These are phyloP conservation scores for Aleiodes alternator DNA, from an alignment of 2,888 invertebrate species.

Conservation along the genomic window DNA sequence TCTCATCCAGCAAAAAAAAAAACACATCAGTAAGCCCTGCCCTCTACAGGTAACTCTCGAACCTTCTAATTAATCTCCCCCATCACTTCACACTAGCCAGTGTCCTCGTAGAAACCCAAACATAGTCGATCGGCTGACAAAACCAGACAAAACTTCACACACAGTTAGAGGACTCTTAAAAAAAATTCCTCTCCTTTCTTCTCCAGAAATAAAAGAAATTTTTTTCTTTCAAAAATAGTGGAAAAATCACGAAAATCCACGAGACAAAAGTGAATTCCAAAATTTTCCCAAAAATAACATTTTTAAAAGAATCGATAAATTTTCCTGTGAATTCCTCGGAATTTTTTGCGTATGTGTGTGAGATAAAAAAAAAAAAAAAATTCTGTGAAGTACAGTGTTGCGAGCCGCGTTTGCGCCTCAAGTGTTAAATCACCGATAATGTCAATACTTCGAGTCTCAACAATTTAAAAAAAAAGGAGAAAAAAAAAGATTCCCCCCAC, in stretches of 20 bases:
- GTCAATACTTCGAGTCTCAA: slow-evolving; percentile 61
- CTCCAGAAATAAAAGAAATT: too few relatives aligned
- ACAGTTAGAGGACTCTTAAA: slow-evolving; percentile 27
- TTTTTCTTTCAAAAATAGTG: too few relatives aligned
- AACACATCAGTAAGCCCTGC: too few relatives aligned
- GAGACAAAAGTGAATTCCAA: too few relatives aligned
- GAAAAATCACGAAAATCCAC: too few relatives aligned
- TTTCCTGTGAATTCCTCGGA: too few relatives aligned
- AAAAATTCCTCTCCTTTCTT: slow-evolving; percentile 20
- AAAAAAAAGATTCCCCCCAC: background rate
- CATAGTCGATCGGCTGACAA: background rate
- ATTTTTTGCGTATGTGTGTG: too few relatives aligned
- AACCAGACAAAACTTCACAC: background rate
- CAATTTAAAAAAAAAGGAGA: slow-evolving; percentile 49
- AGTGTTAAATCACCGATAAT: slow-evolving; percentile 66
- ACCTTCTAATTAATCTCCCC: too few relatives aligned
- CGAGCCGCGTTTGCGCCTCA: slow-evolving; percentile 65
- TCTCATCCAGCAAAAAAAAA: too few relatives aligned
- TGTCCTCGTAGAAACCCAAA: slow-evolving; percentile 40
- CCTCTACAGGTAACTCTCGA: too few relatives aligned
- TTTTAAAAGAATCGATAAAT: background rate
- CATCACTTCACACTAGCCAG: slow-evolving; percentile 40
- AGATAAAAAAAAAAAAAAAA: slow-evolving; percentile 7
- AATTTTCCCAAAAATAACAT: too few relatives aligned
- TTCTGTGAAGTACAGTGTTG: background rate